Evolutionary conservation across 2,888 invertebrate genomes (phyloP), one percentile per base, ranked within the genome.

Genomic region (Axea sp.): DNA sequence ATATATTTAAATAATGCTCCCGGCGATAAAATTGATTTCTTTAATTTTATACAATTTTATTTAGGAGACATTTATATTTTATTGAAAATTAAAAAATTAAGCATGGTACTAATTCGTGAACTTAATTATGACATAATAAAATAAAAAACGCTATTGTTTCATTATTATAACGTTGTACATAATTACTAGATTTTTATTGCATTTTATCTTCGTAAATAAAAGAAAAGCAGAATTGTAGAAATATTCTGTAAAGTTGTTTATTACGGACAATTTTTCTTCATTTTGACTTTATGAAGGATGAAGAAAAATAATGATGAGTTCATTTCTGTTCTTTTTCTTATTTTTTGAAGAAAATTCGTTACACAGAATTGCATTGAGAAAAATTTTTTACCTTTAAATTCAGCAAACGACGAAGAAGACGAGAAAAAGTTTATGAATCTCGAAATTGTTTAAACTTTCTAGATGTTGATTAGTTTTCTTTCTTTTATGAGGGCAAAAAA

Each of bases 381-480:
- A 12, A 12, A 28, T 53, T 47, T 60, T 51, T 35, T 17, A 3
- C 14, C 31, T 64, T 45, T 5, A 14, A 31, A 62, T 43, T 22
- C 39, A 17, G 8, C 35, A 24, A 55, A 49, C n/a, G 41, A 49
- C 19, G 41, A 15, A 1, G 9, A 28, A 49, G 26, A 9, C 19
- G 35, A 11, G 45, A 55, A 65, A 55, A 47, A 65, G 45, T 68
- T 33, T 28, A 59, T 59, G 68, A 19, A 59, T 68, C 59, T 43
- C 35, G 45, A 51, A 68, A 68, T 68, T 68, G 68, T 68, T 68
- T 68, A 68, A 68, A 59, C 59, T 68, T 68, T 49, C 7, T 9
- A 9, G 68, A 68, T 60, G 67, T 59, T 68, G 68, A 68, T 68
- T 68, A 68, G 68, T 59, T 68, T 68, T 53, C 43, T 28, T 22